Conservation (phyloP, 2,888 invertebrate genomes). For the Scaptomyza reducta region DNA sequence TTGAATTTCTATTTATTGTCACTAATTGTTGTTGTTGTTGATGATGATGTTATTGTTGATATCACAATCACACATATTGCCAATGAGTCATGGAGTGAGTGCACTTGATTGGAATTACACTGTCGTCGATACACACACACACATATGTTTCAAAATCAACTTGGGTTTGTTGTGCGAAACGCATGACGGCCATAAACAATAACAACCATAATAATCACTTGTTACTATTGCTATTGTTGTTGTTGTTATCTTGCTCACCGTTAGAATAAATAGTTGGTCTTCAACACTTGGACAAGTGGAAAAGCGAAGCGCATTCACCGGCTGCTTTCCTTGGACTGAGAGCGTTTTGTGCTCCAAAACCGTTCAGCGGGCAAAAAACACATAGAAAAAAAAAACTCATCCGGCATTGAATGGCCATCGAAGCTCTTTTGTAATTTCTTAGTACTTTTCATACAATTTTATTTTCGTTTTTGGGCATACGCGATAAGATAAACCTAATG, state of each 20-base stretch:
- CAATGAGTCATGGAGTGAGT: slow-evolving; percentile 51
- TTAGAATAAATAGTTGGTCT: slow-evolving; percentile 24
- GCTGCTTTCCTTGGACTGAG: slow-evolving; percentile 64
- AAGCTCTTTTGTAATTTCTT: slow-evolving; percentile 21
- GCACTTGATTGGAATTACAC: slow-evolving; percentile 46
- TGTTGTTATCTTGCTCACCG: slow-evolving; percentile 61
- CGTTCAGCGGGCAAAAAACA: slow-evolving; percentile 21
- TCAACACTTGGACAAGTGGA: slow-evolving; percentile 11
- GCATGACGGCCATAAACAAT: slow-evolving; percentile 42
- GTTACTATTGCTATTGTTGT: slow-evolving; percentile 10
- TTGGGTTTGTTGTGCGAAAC: slow-evolving; percentile 19
- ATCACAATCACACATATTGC: slow-evolving; percentile 27
- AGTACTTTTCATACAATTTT: background rate
- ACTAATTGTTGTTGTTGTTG: slow-evolving; percentile 13
- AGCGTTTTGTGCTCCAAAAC: slow-evolving; percentile 1
- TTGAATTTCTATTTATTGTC: slow-evolving; percentile 23
- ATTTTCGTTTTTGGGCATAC: slow-evolving; percentile 23
- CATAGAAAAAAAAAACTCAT: slow-evolving; percentile 10
- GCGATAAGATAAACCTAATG: slow-evolving; percentile 69
- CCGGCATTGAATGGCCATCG: slow-evolving; percentile 60
- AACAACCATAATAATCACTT: background rate
- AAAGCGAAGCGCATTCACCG: slow-evolving; percentile 54
- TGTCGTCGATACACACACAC: slow-evolving; percentile 15
- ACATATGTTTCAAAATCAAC: slow-evolving; percentile 9
- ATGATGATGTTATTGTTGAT: slow-evolving; percentile 9